These are phyloP conservation scores for Trinectes maculatus DNA, from an alignment of 2,113 vertebrate species.

Conservation along the genomic window DNA sequence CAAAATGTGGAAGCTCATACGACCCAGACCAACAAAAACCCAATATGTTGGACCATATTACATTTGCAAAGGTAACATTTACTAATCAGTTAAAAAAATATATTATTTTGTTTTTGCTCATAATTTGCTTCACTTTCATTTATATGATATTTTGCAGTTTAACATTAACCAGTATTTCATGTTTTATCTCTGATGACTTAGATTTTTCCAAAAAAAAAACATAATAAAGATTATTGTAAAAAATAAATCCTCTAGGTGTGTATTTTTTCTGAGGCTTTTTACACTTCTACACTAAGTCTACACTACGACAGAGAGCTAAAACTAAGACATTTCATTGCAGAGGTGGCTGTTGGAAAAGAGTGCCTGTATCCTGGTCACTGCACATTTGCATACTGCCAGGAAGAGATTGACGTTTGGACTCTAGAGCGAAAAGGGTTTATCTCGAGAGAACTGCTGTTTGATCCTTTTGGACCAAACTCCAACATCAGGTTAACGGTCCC, in stretches of 20 bases:
- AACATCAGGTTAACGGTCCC: conserved; percentile 88
- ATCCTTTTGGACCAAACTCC: conserved; percentile 83
- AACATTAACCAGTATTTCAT: neutral
- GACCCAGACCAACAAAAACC: conserved; percentile 94
- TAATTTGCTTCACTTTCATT: no score
- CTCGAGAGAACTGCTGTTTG: conserved; percentile 91
- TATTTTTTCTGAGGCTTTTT: neutral
- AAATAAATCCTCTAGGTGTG: no score
- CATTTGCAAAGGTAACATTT: conserved; percentile 93
- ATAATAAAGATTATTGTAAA: no score
- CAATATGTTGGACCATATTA: conserved; percentile 98
- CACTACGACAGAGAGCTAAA: neutral
- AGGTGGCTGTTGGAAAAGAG: conserved; percentile 92
- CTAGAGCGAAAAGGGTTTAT: conserved; percentile 95
- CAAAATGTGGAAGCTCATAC: conserved; percentile 93
- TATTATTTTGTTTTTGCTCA: no score
- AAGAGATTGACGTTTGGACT: conserved; percentile 98
- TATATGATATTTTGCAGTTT: no score
- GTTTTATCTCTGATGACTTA: no score
- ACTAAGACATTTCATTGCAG: conserved; percentile 66
- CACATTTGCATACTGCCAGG: conserved; percentile 97
- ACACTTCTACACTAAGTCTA: no score
- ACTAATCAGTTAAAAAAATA: no score
- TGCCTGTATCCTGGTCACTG: conserved; percentile 94
- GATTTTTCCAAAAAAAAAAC: no score